Conservation (phyloP, 2,888 invertebrate genomes). For the Toxonevra muliebris region DNA sequence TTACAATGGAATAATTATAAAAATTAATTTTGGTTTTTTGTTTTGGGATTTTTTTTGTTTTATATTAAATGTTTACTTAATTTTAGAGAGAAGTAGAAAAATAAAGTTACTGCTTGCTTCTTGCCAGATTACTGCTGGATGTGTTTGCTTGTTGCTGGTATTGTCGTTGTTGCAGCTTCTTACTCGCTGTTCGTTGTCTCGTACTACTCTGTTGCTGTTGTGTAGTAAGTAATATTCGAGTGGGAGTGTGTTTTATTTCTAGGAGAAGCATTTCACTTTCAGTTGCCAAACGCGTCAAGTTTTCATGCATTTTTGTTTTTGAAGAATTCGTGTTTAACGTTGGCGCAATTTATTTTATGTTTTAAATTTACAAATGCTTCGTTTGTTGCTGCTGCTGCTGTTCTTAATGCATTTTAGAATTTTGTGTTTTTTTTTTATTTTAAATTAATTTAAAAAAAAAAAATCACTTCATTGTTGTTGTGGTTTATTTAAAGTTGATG, state of each 20-base stretch:
- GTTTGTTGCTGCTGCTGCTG: constrained; percentile 4
- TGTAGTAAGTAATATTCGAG: too few relatives aligned
- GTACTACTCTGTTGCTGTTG: too few relatives aligned
- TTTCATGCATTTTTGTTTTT: too few relatives aligned
- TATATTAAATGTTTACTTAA: neutral
- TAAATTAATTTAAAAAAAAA: neutral
- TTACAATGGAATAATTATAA: neutral
- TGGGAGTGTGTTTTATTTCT: too few relatives aligned
- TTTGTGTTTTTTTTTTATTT: neutral
- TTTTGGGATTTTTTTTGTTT: too few relatives aligned
- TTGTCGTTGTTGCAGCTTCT: too few relatives aligned
- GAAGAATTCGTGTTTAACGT: too few relatives aligned
- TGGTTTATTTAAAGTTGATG: constrained; percentile 3
- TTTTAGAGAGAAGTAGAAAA: constrained; percentile 5
- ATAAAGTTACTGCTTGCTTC: constrained; percentile 10
- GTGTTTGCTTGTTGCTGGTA: neutral
- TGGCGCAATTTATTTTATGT: neutral
- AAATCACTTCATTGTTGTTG: constrained; percentile 9
- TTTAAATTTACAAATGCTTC: neutral
- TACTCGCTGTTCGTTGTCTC: too few relatives aligned
- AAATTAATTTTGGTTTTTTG: too few relatives aligned
- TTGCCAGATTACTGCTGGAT: neutral
- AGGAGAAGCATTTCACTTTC: too few relatives aligned
- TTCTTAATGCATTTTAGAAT: constrained; percentile 2
- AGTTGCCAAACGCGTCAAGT: too few relatives aligned